These are phyloP conservation scores for Paratrypauchen microcephalus DNA, from an alignment of 2,797 vertebrate genomes.

Conservation along the genomic window DNA sequence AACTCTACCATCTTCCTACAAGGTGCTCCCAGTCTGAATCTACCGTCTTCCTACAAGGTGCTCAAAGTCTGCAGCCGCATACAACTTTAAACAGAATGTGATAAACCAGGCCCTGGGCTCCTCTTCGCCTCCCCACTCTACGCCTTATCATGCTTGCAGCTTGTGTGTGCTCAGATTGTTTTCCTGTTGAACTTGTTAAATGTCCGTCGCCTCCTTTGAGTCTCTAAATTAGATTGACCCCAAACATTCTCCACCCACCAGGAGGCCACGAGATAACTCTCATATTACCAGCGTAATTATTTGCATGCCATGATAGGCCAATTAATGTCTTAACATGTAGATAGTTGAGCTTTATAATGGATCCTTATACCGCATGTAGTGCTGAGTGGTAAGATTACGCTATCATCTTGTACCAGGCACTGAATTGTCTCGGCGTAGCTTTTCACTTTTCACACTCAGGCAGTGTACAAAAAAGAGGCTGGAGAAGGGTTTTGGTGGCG, in stretches of 20 bases:
- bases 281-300: constrained; percentile 43
- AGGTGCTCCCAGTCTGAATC: constrained; percentile 44
- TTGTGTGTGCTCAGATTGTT: constrained; percentile 15
- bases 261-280: constrained; percentile 42
- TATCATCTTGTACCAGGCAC: constrained; percentile 40
- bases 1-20: constrained; percentile 41
- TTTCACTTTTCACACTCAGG: constrained; percentile 32
- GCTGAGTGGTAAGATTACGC: constrained; percentile 33
- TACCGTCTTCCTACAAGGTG: constrained; percentile 40
- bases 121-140: constrained; percentile 29
- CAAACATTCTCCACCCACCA: constrained; percentile 24
- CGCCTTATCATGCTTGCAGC: constrained; percentile 18
- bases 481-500: constrained; percentile 30
- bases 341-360: constrained; percentile 31
- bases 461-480: constrained; percentile 31
- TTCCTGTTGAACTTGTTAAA: constrained; percentile 15
- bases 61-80: constrained; percentile 49
- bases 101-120: constrained; percentile 54
- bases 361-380: constrained; percentile 17
- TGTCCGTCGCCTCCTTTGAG: constrained; percentile 13
- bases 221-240: constrained; percentile 36
- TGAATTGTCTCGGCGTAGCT: constrained; percentile 24
- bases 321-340: constrained; percentile 38
- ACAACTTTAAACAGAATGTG: constrained; percentile 62
- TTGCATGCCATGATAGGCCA: constrained; percentile 42